Evolutionary conservation across 2,888 invertebrate species (phyloP).

Genomic region (Drosophila percnosoma): DNA sequence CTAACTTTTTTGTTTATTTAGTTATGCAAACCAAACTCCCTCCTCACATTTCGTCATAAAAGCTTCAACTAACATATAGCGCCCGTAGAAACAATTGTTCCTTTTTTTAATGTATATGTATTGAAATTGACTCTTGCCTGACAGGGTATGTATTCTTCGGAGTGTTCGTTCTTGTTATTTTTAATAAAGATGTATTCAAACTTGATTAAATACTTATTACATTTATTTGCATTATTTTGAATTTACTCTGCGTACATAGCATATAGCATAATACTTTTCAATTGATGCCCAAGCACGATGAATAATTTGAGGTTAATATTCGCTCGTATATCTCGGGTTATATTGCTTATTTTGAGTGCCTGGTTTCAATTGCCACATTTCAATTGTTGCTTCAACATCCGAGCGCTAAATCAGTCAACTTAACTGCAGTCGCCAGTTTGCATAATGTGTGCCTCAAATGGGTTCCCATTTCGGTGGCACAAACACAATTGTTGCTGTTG

Average conservation of each 20-base stretch:
- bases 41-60: not conserved
- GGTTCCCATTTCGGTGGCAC: conserved; percentile 14
- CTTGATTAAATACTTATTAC: not conserved
- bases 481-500: conserved; percentile 5
- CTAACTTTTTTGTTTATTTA: not conserved
- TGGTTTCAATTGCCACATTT: not conserved
- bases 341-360: not conserved
- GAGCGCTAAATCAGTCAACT: conserved; percentile 21
- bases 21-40: not conserved
- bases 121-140: not conserved
- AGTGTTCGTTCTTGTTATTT: not conserved
- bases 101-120: not conserved
- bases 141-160: not conserved
- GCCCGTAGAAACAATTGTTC: not conserved
- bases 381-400: conserved; percentile 13
- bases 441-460: conserved; percentile 20
- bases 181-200: not conserved
- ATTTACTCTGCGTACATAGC: not conserved
- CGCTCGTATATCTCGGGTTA: not conserved
- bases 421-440: conserved; percentile 12
- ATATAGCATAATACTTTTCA: not conserved
- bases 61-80: not conserved
- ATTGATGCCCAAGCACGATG: not conserved
- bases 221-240: not conserved
- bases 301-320: not conserved